Evolutionary conservation across 2,113 vertebrate genomes (phyloP), one percentile per base, ranked within the genome.

Genomic region (Ageneiosus marmoratus): DNA sequence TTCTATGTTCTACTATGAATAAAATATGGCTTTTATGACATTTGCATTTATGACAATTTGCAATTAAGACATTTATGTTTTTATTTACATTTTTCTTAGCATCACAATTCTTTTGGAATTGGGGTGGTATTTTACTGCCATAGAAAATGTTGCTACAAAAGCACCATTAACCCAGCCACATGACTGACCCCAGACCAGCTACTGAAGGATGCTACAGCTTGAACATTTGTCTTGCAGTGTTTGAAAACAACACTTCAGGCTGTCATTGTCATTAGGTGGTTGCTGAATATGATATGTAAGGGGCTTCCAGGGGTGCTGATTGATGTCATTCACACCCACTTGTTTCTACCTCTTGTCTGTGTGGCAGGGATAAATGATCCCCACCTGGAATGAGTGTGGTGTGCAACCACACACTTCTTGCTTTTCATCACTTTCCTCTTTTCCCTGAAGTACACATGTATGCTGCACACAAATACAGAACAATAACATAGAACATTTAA

Each of bases 301-400:
- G 69, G 70, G 77, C 83, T 51, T 27, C 78, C 62, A 74, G 86
- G 76, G 86, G 79, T 87, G 73, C 87, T 91, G 91, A 92, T 92
- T 93, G 93, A 93, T 92, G 91, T 94, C 92, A 94, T 91, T 86
- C 87, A 89, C 91, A 78, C 92, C 93, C 90, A 93, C 92, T 92
- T 86, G 88, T 94, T 91, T 91, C 91, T 88, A 92, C 91, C 91
- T 73, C 85, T 92, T 82, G 88, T 92, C 90, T 92, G 89, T 75
- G 87, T 88, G 90, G 80, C 82, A 70, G 81, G 91, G 87, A 92
- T 90, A 93, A 92, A 90, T 91, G 88, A 89, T 90, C 88, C 87
- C 90, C 89, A 90, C 90, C 89, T 91, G 87, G 88, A 86, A 89
- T 83, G 83, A 91, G 87, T 41, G 24, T 6, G 13, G 27, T 27